Base-by-base conservation (phyloP, 1,140 invertebrate genomes). In the Zophobas morio region DNA sequence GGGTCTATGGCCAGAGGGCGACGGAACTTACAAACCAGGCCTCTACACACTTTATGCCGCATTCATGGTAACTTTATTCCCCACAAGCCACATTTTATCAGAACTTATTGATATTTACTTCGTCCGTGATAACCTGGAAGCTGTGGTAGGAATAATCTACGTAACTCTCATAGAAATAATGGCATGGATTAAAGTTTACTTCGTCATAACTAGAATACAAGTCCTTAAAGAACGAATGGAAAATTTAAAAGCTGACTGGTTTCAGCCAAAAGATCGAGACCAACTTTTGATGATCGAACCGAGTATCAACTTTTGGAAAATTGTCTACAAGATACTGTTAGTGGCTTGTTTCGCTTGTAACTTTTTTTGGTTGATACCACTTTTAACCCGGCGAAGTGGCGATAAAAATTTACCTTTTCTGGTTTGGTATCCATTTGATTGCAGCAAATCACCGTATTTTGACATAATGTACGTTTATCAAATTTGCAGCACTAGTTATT, bases 181-280 rank as follows among this genome's bases (percentile, higher is more conserved):
- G 3, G 3, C 37, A 8, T 0, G 35, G 1, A 36, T 36, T 2
- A 60, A 60, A 39, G 56, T 60, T 4, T 60, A 60, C 36, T 60
- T 36, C 37, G 6, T 60, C 3, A 60, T 60, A 33, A 60, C 34
- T 6, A 60, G 37, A 4, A 60, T 60, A 8, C 1, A 6, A 39
- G 8, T 60, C 0, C n/a, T 60, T 3, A 60, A 60, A 39, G 34
- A 60, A 60, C 56, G 35, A 1, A 2, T 60, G 3, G 6, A 37
- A 35, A 60, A 36, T 20, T 60, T 60, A 36, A 36, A 60, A 8
- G 37, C 56, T 39, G 56, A 60, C n/a, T 35, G 35, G 56, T 60
- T 60, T 39, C 56, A 60, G 37, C 56, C 56, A 2, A 60, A 60
- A 60, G 36, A 36, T 36, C 36, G 3, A 0, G 6, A 3, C 6